Evolutionary conservation across 2,797 vertebrate genomes (phyloP), one percentile per base, ranked within the genome.

Genomic region (Mionectes olivaceus): DNA sequence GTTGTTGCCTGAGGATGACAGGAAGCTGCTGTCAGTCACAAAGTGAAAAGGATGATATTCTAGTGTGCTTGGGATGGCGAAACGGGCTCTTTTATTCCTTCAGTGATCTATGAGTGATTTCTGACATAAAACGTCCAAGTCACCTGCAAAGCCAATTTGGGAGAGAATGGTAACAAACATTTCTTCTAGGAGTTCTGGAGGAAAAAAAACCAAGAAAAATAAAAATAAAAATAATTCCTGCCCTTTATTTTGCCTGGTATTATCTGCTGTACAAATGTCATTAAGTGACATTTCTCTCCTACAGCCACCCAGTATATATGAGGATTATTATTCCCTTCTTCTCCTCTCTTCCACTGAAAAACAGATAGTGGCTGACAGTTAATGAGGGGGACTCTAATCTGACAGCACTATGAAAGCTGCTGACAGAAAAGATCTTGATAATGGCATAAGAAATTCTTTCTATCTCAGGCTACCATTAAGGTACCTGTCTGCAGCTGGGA

Each of bases 201-300:
- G 0, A 4, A 57, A 49, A 32, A n/a, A 63, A 47, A 43, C 7
- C 35, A 35, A 35, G 35, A 9, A 33, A 19, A 39, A 25, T 43
- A 46, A 18, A 18, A 8, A 24, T 46, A 30, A 23, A 56, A 41
- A 22, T 39, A 17, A 60, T 68, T 82, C 39, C 44, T 83, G 82
- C 73, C 64, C 76, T 91, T 95, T 89, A 87, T 94, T 97, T 96
- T 90, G 23, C 59, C 61, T 82, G 64, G 57, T 81, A 78, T 87
- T 89, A 88, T 89, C 78, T 89, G 49, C 83, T 92, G 92, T 94
- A 87, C 91, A 96, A 96, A 96, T 96, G 89, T 88, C 94, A 96
- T 89, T 92, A 91, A 94, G 85, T 94, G 94, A 94, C 93, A 95
- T 95, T 96, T 96, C 83, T 94, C 73, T 96, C 89, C 93, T 93